phyloP scores from a whole-genome alignment of 2,888 invertebrate genomes.

The Pherbina coryleti region DNA sequence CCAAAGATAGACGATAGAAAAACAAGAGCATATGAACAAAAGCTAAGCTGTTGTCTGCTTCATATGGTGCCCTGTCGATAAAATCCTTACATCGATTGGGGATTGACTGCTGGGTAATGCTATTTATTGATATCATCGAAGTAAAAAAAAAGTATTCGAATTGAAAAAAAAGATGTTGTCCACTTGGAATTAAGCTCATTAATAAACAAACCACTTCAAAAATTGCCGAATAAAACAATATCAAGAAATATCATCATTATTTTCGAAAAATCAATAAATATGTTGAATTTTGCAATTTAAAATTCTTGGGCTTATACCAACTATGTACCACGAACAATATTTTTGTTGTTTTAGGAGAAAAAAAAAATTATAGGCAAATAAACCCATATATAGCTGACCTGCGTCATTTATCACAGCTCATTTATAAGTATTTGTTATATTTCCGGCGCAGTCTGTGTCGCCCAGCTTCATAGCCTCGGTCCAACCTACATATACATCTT shows the following conservation, averaged over 20 bases:
- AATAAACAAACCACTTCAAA: too few relatives aligned
- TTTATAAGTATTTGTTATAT: not conserved
- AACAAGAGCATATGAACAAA: not conserved
- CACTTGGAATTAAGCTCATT: not conserved
- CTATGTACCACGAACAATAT: too few relatives aligned
- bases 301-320: too few relatives aligned
- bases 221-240: too few relatives aligned
- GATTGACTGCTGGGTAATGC: not conserved
- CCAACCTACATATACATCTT: not conserved
- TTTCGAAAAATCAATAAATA: too few relatives aligned
- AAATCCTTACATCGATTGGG: not conserved
- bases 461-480: not conserved
- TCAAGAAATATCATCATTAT: too few relatives aligned
- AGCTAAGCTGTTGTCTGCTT: not conserved
- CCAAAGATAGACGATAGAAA: not conserved
- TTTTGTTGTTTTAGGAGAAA: too few relatives aligned
- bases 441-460: not conserved
- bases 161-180: not conserved
- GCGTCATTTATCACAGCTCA: not conserved
- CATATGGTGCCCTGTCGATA: slow-evolving; percentile 19
- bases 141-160: not conserved
- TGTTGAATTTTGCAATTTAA: too few relatives aligned
- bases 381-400: too few relatives aligned
- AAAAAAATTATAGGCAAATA: too few relatives aligned
- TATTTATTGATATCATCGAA: slow-evolving; percentile 1